Evolutionary conservation across 2,113 vertebrate genomes (phyloP).

Genomic region (Dasyornis broadbenti): DNA sequence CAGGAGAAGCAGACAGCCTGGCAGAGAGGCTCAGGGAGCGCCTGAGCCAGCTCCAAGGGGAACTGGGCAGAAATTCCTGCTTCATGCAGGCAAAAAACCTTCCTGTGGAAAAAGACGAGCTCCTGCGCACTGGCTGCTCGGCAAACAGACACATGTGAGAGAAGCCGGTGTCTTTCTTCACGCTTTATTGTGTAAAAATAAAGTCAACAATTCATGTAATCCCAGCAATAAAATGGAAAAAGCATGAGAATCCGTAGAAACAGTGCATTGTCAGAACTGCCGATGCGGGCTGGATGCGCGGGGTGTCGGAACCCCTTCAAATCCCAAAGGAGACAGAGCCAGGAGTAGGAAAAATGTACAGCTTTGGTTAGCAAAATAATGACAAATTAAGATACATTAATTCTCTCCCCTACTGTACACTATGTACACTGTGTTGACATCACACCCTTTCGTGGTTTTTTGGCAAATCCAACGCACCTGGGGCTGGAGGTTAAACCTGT

Average conservation of each 20-base stretch:
- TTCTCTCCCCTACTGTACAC: conserved; percentile 64
- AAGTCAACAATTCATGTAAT: conserved; percentile 80
- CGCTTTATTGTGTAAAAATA: conserved; percentile 88
- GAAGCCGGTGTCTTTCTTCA: conserved; percentile 65
- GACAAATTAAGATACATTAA: conserved; percentile 57
- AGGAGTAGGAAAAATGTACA: conserved; percentile 67
- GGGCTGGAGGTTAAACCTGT: conserved; percentile 39
- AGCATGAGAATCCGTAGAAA: conserved; percentile 74
- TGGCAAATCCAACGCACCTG: conserved; percentile 65
- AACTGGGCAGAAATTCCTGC: neutral
- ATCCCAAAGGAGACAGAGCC: conserved; percentile 66
- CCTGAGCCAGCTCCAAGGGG: neutral
- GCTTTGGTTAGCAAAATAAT: conserved; percentile 78
- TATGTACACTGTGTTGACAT: conserved; percentile 69
- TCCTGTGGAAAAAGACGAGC: neutral
- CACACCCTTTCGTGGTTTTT: conserved; percentile 25
- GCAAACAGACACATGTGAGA: neutral
- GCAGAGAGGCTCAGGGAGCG: neutral
- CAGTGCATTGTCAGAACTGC: conserved; percentile 68
- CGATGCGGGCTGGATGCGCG: conserved; percentile 37
- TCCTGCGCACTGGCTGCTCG: fast-evolving
- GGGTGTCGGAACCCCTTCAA: conserved; percentile 38
- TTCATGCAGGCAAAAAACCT: neutral
- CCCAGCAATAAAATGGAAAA: conserved; percentile 75
- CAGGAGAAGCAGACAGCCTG: neutral